A percentile compares a stretch with the other conserved stretches of the same genome.
These are phyloP conservation scores for Oxytorus armatus DNA, from an alignment of 2,888 invertebrate species.

Conservation along the genomic window DNA sequence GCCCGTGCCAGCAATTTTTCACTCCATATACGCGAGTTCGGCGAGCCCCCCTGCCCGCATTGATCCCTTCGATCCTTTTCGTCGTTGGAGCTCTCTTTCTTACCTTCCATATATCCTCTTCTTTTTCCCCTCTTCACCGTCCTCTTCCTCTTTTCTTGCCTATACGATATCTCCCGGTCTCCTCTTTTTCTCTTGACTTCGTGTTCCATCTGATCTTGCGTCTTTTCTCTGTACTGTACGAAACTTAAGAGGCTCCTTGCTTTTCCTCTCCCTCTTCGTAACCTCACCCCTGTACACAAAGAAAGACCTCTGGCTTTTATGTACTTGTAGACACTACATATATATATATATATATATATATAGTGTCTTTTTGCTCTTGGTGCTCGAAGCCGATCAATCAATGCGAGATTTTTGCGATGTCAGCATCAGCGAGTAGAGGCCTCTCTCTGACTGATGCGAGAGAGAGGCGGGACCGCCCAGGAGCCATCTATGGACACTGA, in stretches of 20 bases:
- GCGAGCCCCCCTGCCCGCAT: constrained; percentile 70
- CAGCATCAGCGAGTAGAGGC: constrained; percentile 60
- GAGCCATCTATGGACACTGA: constrained; percentile 81
- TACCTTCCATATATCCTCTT: constrained; percentile 32
- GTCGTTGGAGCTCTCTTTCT: constrained; percentile 55
- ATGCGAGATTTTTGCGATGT: constrained; percentile 79
- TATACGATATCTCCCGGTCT: constrained; percentile 59
- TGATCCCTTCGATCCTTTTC: constrained; percentile 71
- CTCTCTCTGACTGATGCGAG: constrained; percentile 47
- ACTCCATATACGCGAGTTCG: constrained; percentile 72
- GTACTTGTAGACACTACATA: constrained; percentile 30
- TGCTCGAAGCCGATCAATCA: constrained; percentile 79
- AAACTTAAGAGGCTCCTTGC: constrained; percentile 49
- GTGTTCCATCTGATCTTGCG: constrained; percentile 43
- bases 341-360: constrained; percentile 16
- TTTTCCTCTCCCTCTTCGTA: constrained; percentile 55
- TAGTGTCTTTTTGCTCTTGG: constrained; percentile 71
- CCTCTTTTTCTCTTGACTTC: constrained; percentile 48
- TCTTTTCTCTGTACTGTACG: constrained; percentile 51
- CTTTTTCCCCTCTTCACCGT: constrained; percentile 58
- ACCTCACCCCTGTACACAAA: constrained; percentile 51
- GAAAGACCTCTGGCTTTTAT: constrained; percentile 36
- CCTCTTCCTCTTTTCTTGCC: constrained; percentile 49
- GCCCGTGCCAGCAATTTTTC: constrained; percentile 73
- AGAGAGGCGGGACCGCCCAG: constrained; percentile 74